A percentile compares a stretch with the other conserved stretches of the same genome.
Conservation (phyloP, 2,797 vertebrate genomes). For the Neosilurus hyrtlii region DNA sequence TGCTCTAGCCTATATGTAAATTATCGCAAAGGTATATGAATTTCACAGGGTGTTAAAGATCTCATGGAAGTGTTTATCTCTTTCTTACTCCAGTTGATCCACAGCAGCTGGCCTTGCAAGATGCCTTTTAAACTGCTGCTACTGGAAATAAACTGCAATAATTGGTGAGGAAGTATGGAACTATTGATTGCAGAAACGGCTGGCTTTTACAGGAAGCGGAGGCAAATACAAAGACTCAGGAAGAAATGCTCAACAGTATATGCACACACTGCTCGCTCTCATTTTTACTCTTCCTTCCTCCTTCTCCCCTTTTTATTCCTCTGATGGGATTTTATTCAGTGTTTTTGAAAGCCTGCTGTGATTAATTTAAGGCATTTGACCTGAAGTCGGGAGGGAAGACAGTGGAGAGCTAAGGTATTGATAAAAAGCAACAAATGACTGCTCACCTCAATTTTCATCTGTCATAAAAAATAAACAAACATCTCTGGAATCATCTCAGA, state of each 20-base stretch:
- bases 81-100: constrained; percentile 22
- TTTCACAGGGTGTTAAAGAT: constrained; percentile 39
- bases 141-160: constrained; percentile 75
- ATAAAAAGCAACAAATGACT: constrained; percentile 37
- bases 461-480: constrained; percentile 33
- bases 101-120: constrained; percentile 43
- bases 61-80: constrained; percentile 38
- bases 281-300: constrained; percentile 27
- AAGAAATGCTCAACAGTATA: constrained; percentile 69
- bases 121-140: constrained; percentile 70
- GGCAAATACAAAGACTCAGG: constrained; percentile 70
- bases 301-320: constrained; percentile 23
- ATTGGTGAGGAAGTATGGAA: constrained; percentile 83
- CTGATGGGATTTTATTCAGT: constrained; percentile 40
- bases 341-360: constrained; percentile 39
- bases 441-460: constrained; percentile 16
- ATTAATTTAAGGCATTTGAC: constrained; percentile 36
- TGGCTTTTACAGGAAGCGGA: constrained; percentile 78
- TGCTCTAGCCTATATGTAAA: not conserved
- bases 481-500: not conserved
- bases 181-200: constrained; percentile 81
- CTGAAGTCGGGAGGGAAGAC: constrained; percentile 13
- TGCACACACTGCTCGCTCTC: constrained; percentile 25
- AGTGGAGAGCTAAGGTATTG: constrained; percentile 36
- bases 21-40: constrained; percentile 40